These are phyloP conservation scores for Cotesia congregata DNA, from an alignment of 2,888 invertebrate species.

Conservation along the genomic window DNA sequence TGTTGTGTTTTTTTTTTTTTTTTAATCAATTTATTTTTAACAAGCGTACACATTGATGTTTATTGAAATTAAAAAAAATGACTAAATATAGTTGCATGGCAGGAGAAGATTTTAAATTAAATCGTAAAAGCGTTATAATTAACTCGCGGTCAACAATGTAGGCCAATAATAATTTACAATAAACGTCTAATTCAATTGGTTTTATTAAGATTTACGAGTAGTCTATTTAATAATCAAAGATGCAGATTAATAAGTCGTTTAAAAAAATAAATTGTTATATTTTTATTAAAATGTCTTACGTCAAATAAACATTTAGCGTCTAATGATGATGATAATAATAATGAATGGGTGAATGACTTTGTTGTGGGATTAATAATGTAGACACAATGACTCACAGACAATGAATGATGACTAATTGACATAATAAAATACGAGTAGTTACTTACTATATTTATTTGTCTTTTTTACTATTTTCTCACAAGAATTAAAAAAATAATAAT, in stretches of 20 bases:
- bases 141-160: slow-evolving; percentile 55
- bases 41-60: background rate
- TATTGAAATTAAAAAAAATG: background rate
- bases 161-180: slow-evolving; percentile 44
- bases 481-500: too few species aligned
- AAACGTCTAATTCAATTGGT: background rate
- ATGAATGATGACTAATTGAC: slow-evolving; percentile 5
- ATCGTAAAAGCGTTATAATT: slow-evolving; percentile 47
- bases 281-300: too few species aligned
- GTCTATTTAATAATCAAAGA: too few species aligned
- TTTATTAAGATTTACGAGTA: too few species aligned
- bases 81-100: too few species aligned
- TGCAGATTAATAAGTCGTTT: too few species aligned
- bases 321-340: background rate
- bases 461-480: too few species aligned
- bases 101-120: background rate
- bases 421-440: too few species aligned
- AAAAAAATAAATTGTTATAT: too few species aligned
- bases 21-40: slow-evolving; percentile 4
- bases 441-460: too few species aligned
- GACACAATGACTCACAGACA: slow-evolving; percentile 44
- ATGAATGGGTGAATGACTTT: slow-evolving; percentile 61
- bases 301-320: background rate
- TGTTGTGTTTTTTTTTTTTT: background rate
- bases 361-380: slow-evolving; percentile 49